Evolutionary conservation across 2,888 invertebrate species (phyloP), one percentile per base, ranked within the genome.

Genomic region (Stenichneumon culpator): DNA sequence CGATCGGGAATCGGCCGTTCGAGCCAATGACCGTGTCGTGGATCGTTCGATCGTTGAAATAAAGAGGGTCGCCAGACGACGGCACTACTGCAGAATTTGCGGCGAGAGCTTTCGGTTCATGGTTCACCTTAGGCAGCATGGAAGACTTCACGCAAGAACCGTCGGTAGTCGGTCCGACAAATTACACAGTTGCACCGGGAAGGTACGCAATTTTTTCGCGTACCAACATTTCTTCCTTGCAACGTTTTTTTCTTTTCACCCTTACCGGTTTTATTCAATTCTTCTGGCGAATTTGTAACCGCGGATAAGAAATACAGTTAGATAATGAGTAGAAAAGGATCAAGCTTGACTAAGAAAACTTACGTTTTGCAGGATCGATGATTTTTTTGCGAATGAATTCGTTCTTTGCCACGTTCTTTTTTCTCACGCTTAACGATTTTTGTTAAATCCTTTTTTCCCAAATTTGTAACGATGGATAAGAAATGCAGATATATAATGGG

Each of bases 1-100:
- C 3, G 75, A 60, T 44, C 36, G 4, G 52, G n/a, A 44, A 28
- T 32, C 39, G 0, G 1, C 14, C 2, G 22, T 52, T 44, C 57
- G 28, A 52, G 86, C n/a, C 60, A 32, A n/a, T 9, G 36, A 78
- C 4, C 74, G 82, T 16, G 60, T 70, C 4, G 78, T 82, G 19
- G 80, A 82, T 47, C 72, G 81, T 79, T 7, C 82, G 7, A 85
- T 83, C 28, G 57, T 60, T 19, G 79, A 52, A 52, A 14, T 50
- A 2, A 88, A 86, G 75, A 91, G 88, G 78, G 87, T 87, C n/a
- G 78, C 88, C 7, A 93, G 91, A 80, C 87, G 91, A 7, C 89
- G 89, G 73, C 91, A 92, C 85, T 93, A 94, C 81, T 94, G 93
- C 81, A 90, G 91, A 86, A 89, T 90, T 19, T 94, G 94, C 86